Percentiles rank a stretch among this genome's conserved stretches.
These are phyloP conservation scores for Ophiodon elongatus DNA, from an alignment of 2,113 vertebrate genomes.

Conservation along the genomic window DNA sequence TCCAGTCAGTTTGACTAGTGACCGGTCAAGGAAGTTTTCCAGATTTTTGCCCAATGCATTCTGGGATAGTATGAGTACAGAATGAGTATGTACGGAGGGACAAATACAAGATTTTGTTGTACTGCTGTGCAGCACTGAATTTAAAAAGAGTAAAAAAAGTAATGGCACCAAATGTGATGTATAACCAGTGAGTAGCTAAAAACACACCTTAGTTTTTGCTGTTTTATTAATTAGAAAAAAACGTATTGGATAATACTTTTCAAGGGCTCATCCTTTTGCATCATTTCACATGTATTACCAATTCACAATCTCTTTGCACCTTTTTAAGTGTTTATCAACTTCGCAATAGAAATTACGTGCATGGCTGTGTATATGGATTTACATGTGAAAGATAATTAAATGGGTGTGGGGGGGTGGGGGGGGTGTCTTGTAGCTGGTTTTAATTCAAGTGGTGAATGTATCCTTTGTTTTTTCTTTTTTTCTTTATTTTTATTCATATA, in stretches of 20 bases:
- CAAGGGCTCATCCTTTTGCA: neutral
- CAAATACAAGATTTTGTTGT: neutral
- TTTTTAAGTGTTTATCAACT: neutral
- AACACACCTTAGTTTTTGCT: neutral
- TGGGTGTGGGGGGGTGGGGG: too few species aligned
- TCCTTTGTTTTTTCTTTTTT: too few species aligned
- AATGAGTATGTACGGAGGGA: neutral
- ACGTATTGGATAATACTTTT: neutral
- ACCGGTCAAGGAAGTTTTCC: neutral
- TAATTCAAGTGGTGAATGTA: too few species aligned
- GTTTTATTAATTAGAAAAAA: neutral
- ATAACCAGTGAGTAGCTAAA: neutral
- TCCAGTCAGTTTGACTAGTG: neutral
- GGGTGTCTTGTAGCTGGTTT: too few species aligned
- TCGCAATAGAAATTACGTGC: too few species aligned
- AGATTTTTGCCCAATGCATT: constrained; percentile 6
- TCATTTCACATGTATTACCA: neutral
- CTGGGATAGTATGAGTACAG: neutral
- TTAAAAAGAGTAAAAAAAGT: too few species aligned
- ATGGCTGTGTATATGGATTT: too few species aligned
- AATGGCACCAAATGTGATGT: neutral
- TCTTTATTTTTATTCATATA: too few species aligned
- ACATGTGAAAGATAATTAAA: too few species aligned
- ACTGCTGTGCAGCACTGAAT: neutral
- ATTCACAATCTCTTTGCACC: neutral